Base-by-base conservation (phyloP, 1,140 invertebrate species). In the Venturia canescens region DNA sequence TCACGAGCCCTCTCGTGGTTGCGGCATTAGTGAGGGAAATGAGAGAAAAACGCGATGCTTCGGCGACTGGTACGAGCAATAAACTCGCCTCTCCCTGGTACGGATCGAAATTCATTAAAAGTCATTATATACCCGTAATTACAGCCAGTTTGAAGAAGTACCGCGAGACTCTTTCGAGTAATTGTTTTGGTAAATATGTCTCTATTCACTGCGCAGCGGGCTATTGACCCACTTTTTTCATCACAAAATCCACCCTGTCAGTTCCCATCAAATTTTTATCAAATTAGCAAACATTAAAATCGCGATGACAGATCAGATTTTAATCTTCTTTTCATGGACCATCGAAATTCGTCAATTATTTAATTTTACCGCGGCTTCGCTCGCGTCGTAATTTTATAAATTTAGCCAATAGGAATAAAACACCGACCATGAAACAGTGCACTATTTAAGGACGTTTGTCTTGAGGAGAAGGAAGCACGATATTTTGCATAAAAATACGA, bases 21-120 rank as follows among this genome's bases (percentile, higher is more conserved):
- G n/a, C 18, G 18, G 16, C 16, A 21, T 53, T 18, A n/a, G n/a
- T 18, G 18, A 53, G 50, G 50, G 50, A 53, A 21, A 53, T 4
- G 50, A 53, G 50, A 53, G 50, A 53, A 21, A 53, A 18, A 53
- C 6, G 50, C 7, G 18, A 21, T 7, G 50, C 16, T 53, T 53
- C n/a, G n/a, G 50, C 50, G 50, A 53, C 50, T 53, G 50, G 50
- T 53, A 53, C 50, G 50, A 53, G 50, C n/a, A 53, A 53, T 53
- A 53, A 53, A 53, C 50, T 53, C 50, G 50, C 50, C 38, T 53
- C 50, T 18, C 50, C 3, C 50, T 53, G 50, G 50, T 53, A 53
- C 50, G 50, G n/a, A 53, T 53, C 50, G 50, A 53, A 53, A 53
- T 53, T 21, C 50, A 53, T 53, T 53, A 53, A 53, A 53, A 53